Conservation (phyloP, 2,888 invertebrate genomes). For the Catocala sponsa region DNA sequence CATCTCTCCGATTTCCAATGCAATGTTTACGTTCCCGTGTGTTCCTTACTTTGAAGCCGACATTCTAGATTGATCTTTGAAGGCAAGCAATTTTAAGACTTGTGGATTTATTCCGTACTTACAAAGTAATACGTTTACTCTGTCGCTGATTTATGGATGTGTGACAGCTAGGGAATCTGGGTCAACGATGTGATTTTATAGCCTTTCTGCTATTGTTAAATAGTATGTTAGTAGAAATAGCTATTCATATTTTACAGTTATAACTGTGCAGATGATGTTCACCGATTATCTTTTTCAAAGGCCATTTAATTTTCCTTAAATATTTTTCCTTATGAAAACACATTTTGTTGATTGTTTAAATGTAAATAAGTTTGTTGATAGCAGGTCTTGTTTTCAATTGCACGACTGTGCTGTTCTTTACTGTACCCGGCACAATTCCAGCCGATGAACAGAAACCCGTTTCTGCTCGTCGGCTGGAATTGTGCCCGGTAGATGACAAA, state of each 20-base stretch:
- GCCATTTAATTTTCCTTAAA: no score
- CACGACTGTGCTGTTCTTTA: no score
- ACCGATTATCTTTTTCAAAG: no score
- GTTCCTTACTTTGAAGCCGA: slow-evolving; percentile 50
- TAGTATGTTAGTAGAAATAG: neutral
- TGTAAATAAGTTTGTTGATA: no score
- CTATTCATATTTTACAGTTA: neutral
- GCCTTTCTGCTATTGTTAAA: neutral
- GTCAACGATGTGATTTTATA: neutral
- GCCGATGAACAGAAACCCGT: no score
- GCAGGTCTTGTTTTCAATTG: no score
- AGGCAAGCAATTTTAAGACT: slow-evolving; percentile 29
- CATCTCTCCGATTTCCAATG: slow-evolving; percentile 69
- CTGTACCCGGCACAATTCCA: no score
- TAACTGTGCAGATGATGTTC: no score
- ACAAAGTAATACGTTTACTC: slow-evolving; percentile 8
- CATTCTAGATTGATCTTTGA: slow-evolving; percentile 47
- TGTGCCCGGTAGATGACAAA: no score
- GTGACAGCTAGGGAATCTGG: neutral
- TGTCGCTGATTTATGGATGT: slow-evolving; percentile 1
- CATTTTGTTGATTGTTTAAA: no score
- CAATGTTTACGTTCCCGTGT: slow-evolving; percentile 53
- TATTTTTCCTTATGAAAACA: no score
- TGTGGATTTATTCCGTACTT: slow-evolving; percentile 23
- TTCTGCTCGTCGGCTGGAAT: no score